These are phyloP conservation scores for Dinomys branickii DNA, from an alignment of 2,113 vertebrate species.

Conservation along the genomic window DNA sequence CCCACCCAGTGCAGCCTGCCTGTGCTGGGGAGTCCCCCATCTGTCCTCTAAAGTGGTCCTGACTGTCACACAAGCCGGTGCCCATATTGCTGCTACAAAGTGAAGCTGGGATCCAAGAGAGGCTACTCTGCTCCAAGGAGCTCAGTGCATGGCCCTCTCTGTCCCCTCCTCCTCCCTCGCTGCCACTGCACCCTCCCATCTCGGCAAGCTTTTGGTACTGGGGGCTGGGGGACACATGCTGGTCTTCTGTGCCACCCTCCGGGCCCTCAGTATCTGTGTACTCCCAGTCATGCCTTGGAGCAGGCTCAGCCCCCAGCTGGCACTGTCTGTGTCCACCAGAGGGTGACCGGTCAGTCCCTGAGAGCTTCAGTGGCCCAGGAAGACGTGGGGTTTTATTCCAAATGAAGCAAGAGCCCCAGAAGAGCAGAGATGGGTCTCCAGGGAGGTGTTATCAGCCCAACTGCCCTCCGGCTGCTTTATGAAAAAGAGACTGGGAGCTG, in stretches of 20 bases:
- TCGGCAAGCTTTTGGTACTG: neutral
- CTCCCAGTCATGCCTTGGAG: neutral
- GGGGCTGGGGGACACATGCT: neutral
- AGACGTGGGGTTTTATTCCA: neutral
- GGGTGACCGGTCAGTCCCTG: neutral
- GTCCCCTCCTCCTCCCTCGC: neutral
- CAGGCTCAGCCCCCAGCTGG: neutral
- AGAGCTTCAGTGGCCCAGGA: neutral
- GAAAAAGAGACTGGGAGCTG: too few relatives aligned
- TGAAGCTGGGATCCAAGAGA: neutral
- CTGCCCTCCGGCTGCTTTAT: neutral
- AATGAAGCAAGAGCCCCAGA: neutral
- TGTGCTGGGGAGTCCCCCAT: neutral
- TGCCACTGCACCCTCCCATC: neutral
- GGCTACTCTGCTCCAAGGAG: neutral
- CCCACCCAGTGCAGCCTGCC: neutral
- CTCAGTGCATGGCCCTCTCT: neutral
- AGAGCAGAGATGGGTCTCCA: neutral
- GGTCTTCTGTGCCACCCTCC: neutral
- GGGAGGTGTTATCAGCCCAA: neutral
- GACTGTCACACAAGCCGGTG: neutral
- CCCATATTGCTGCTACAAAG: neutral
- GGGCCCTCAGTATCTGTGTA: too few relatives aligned
- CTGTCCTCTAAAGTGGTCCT: neutral
- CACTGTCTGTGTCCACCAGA: neutral